Conservation (phyloP, 2,113 vertebrate genomes). For the Dolichotis patagonum region DNA sequence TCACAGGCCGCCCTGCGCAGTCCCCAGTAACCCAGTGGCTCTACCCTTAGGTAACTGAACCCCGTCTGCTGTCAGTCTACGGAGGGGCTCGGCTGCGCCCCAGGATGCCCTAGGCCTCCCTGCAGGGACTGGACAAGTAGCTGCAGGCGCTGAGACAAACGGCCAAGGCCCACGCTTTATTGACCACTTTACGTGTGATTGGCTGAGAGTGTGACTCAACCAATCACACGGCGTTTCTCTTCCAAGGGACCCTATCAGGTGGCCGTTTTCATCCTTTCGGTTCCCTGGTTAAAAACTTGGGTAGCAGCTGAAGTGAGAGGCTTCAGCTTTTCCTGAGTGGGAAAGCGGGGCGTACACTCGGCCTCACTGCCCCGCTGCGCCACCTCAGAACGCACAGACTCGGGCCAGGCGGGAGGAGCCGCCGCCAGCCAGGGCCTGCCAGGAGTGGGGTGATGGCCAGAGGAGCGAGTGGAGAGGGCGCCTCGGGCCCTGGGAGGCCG, state of each 20-base stretch:
- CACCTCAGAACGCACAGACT: too few relatives aligned
- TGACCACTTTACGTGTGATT: neutral
- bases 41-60: neutral
- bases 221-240: neutral
- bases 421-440: too few relatives aligned
- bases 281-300: neutral
- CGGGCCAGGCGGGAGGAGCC: too few relatives aligned
- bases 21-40: neutral
- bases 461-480: too few relatives aligned
- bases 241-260: neutral
- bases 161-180: neutral
- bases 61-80: neutral
- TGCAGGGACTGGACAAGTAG: neutral
- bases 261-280: neutral
- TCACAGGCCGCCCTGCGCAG: neutral
- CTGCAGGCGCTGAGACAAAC: rapidly evolving
- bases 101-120: neutral
- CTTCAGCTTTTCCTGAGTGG: neutral
- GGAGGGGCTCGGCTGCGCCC: neutral
- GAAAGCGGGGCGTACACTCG: neutral
- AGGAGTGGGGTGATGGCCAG: neutral
- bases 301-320: neutral
- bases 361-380: neutral
- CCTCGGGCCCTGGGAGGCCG: neutral
- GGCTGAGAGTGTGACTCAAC: too few relatives aligned